Evolutionary conservation across 2,888 invertebrate species (phyloP), one percentile per base, ranked within the genome.

Genomic region (Chaetoderma sp.): DNA sequence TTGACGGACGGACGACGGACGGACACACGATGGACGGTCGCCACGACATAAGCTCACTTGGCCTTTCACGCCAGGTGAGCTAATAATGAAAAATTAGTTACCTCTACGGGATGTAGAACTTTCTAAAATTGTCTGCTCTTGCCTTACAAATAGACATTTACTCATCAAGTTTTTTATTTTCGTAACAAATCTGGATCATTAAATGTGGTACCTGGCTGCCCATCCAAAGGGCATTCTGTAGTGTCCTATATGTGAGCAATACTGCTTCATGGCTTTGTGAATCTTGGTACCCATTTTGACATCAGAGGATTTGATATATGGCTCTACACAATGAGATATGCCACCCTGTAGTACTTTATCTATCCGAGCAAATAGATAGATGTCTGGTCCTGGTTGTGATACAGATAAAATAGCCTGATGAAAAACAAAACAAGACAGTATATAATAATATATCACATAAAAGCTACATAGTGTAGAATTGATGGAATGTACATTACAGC

Each of bases 201-300:
- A n/a, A n/a, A n/a, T n/a, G n/a, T n/a, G n/a, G 67, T 70, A 87
- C 87, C 82, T 82, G 0, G 95, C 96, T 23, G 95, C 92, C 97
- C 97, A 98, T n/a, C 94, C 96, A 86, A 98, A 96, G 1, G 97
- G 96, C 94, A 96, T 97, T 70, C 94, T 90, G 84, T 95, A 96
- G 78, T 92, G 92, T 2, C 95, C 95, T 70, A 96, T 91, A 79
- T 94, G 78, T 90, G 86, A 93, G 92, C 78, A 93, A 92, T 86
- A 93, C 93, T 45, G 91, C 90, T 80, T 92, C 92, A 71, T 93
- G 70, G 91, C 91, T 60, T 72, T 73, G 67, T 81, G 74, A 23
- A 79, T 75, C 60, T 95, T 95, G 50, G 76, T 73, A 10, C 79
- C 85, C 5, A 71, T 70, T 63, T 78, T 82, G 44, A 67, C 63